Conservation (phyloP, 2,888 invertebrate species). For the Sarcophaga rosellei region DNA sequence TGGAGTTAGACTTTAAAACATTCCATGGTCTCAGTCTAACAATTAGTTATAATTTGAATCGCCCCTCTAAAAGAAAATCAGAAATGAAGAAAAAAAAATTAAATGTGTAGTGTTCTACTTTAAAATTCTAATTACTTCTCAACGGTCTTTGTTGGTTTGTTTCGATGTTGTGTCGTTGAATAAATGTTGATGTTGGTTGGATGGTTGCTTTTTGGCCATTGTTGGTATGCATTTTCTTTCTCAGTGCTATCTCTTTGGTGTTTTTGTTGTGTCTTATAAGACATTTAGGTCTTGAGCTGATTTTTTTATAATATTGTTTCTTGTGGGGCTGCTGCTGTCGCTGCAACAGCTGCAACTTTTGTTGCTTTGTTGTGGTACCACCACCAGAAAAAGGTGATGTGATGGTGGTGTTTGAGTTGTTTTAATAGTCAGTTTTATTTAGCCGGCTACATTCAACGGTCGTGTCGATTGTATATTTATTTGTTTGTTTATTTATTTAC, state of each 20-base stretch:
- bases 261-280: constrained; percentile 36
- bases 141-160: constrained; percentile 43
- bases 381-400: constrained; percentile 6
- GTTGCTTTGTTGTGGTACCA: constrained; percentile 18
- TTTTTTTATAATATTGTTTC: constrained; percentile 38
- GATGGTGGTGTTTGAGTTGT: constrained; percentile 46
- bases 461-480: constrained; percentile 39
- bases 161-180: background rate
- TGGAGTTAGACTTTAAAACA: constrained; percentile 17
- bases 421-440: constrained; percentile 57
- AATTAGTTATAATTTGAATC: constrained; percentile 49
- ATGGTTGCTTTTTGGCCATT: constrained; percentile 22
- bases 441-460: constrained; percentile 65
- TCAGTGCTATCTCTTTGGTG: constrained; percentile 41
- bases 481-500: constrained; percentile 25
- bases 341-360: constrained; percentile 42
- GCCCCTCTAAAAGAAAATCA: background rate
- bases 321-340: constrained; percentile 40
- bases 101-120: constrained; percentile 63
- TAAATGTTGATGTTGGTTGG: constrained; percentile 17
- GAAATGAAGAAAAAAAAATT: background rate
- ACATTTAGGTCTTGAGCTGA: constrained; percentile 59
- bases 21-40: constrained; percentile 35
- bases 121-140: constrained; percentile 65
- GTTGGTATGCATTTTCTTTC: constrained; percentile 30